These are phyloP conservation scores for Athene noctua DNA, from an alignment of 2,113 vertebrate genomes.

Conservation along the genomic window DNA sequence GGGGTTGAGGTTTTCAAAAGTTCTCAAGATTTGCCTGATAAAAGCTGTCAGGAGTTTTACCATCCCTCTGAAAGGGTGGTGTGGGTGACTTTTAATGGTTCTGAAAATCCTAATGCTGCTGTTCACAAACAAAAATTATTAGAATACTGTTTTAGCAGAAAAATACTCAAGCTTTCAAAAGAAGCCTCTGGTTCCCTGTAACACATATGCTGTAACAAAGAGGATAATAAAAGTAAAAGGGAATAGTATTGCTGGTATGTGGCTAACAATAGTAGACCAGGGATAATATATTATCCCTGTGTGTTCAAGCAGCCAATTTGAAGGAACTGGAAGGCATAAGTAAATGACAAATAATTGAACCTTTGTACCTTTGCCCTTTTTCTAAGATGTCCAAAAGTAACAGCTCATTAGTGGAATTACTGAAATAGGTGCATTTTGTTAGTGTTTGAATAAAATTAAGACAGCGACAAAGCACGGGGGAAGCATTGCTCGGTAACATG, in stretches of 20 bases:
- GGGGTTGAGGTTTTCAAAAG: not conserved
- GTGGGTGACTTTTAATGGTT: rapidly evolving
- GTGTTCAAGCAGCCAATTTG: slow-evolving; percentile 68
- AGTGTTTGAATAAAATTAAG: slow-evolving; percentile 50
- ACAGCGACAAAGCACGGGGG: not conserved
- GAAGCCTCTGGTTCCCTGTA: not conserved
- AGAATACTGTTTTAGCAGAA: not conserved
- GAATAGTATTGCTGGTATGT: not conserved
- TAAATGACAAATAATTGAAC: slow-evolving; percentile 73
- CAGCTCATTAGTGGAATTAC: slow-evolving; percentile 76
- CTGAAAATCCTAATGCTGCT: not conserved
- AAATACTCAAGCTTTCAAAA: not conserved
- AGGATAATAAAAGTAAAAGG: not conserved
- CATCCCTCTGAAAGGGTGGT: not conserved
- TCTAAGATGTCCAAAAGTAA: slow-evolving; percentile 49
- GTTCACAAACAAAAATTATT: not conserved
- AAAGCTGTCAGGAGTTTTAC: not conserved
- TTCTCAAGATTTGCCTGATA: not conserved
- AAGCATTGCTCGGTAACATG: slow-evolving; percentile 1
- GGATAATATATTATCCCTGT: not conserved
- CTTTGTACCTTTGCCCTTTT: slow-evolving; percentile 80
- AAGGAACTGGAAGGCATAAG: slow-evolving; percentile 67
- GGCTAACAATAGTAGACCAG: not conserved
- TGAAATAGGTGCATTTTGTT: slow-evolving; percentile 65
- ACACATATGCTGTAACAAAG: not conserved